Percentiles rank a stretch among this genome's conserved stretches.
Evolutionary conservation across 2,888 invertebrate species (phyloP).

Genomic region (Archips xylosteana): DNA sequence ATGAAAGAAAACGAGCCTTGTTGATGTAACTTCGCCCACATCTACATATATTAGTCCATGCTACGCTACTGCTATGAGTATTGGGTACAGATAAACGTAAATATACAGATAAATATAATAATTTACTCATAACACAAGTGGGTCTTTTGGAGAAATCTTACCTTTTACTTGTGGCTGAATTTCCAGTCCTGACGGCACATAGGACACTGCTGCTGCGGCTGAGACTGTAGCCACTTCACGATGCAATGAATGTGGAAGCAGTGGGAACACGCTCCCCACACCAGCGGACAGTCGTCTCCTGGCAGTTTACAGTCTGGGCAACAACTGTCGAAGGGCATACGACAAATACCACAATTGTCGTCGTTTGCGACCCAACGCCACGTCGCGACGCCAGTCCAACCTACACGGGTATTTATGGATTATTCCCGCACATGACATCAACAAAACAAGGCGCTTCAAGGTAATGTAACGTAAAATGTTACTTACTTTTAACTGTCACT

Average conservation of each 20-base stretch:
- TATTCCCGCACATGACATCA: constrained; percentile 26
- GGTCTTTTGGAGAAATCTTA: neutral
- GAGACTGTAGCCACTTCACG: constrained; percentile 99
- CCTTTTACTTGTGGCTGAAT: constrained; percentile 91
- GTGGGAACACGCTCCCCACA: constrained; percentile 99
- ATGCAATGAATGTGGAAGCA: constrained; percentile 99
- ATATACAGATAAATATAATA: too few relatives aligned
- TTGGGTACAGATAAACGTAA: too few relatives aligned
- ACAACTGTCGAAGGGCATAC: constrained; percentile 99
- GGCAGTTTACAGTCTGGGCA: constrained; percentile 99
- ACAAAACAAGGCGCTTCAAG: constrained; percentile 23
- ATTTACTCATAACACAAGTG: too few relatives aligned
- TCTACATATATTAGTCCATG: too few relatives aligned
- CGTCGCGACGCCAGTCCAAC: constrained; percentile 98
- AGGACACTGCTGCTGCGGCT: constrained; percentile 95
- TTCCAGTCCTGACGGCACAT: constrained; percentile 99
- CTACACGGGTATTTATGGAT: constrained; percentile 65
- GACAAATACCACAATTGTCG: constrained; percentile 99
- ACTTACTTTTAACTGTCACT: constrained; percentile 87
- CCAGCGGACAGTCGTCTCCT: constrained; percentile 98
- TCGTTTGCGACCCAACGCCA: constrained; percentile 99
- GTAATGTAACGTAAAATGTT: neutral
- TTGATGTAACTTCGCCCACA: too few relatives aligned
- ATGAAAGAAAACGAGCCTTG: too few relatives aligned
- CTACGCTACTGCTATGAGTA: too few relatives aligned